Conservation (phyloP, 2,888 invertebrate genomes). For the Tenodera sinensis region DNA sequence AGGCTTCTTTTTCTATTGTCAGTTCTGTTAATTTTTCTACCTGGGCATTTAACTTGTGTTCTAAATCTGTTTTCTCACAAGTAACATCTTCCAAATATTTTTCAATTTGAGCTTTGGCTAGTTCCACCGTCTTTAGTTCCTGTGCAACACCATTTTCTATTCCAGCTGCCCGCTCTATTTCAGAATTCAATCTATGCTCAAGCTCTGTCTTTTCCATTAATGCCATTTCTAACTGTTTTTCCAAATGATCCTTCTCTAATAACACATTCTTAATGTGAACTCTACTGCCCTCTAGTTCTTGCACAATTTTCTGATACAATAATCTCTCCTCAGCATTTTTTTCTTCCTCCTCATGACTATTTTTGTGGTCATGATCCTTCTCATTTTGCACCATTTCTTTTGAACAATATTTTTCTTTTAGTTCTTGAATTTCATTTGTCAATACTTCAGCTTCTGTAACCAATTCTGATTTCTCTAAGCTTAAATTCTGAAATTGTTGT, state of each 20-base stretch:
- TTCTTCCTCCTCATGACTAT: neutral
- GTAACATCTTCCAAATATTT: neutral
- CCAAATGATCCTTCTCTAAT: neutral
- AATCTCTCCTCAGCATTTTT: neutral
- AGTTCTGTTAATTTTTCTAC: neutral
- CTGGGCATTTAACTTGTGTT: neutral
- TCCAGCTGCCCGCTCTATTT: neutral
- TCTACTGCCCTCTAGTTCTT: neutral
- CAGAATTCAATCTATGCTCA: neutral
- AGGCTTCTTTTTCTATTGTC: slow-evolving; percentile 19
- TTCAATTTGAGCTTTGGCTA: neutral
- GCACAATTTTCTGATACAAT: neutral
- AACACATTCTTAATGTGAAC: neutral
- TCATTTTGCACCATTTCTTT: neutral
- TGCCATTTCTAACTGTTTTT: neutral
- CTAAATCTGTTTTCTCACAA: neutral
- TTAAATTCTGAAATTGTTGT: neutral
- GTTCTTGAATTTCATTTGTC: neutral
- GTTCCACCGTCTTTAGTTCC: neutral
- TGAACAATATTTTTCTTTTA: neutral
- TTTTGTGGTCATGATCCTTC: neutral
- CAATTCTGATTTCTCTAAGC: neutral
- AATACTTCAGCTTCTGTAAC: neutral
- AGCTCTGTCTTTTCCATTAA: neutral
- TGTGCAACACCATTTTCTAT: neutral